Evolutionary conservation across 2,113 vertebrate species (phyloP), one percentile per base, ranked within the genome.

Genomic region (Scortum barcoo): DNA sequence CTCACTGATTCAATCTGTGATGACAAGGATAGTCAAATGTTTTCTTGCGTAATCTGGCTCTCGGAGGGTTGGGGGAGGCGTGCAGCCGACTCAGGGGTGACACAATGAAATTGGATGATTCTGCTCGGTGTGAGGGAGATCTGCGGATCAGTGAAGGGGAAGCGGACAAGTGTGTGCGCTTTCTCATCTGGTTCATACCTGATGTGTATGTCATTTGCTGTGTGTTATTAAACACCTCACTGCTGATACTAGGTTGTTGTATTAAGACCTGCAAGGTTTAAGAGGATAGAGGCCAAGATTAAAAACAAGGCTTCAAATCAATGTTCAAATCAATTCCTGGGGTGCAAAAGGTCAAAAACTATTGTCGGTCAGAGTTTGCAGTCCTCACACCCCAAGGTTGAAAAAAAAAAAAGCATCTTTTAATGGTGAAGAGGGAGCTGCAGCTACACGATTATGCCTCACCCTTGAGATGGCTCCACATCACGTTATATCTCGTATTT

Each of bases 41-140:
- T 83, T 88, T 71, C 61, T 72, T 7, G 22, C 60, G 63, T 28
- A 63, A 75, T 82, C 7, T 61, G 63, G 78, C 68, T 89, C 84
- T 78, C 53, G 54, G 65, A 68, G n/a, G n/a, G n/a, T n/a, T n/a
- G n/a, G n/a, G n/a, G n/a, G n/a, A n/a, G 33, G 68, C 42, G 42
- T 33, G 74, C 24, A 20, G 60, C 62, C 54, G 67, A 74, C 81
- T 81, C 74, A 48, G 57, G 44, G 58, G 42, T 56, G 74, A 80
- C 73, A 67, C 58, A 19, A 70, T 54, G 48, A 72, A 53, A 71
- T 42, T 38, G 62, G 54, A 75, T 33, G 40, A 40, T 7, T 53
- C 57, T 60, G 69, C 28, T 40, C 12, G 60, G 44, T 22, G 62
- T 33, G 75, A 20, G 30, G 30, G 44, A 66, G 51, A 42, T 42